A percentile compares a stretch with the other conserved stretches of the same genome.
phyloP scores from a whole-genome alignment of 2,888 invertebrate genomes.

The Melanophora roralis region DNA sequence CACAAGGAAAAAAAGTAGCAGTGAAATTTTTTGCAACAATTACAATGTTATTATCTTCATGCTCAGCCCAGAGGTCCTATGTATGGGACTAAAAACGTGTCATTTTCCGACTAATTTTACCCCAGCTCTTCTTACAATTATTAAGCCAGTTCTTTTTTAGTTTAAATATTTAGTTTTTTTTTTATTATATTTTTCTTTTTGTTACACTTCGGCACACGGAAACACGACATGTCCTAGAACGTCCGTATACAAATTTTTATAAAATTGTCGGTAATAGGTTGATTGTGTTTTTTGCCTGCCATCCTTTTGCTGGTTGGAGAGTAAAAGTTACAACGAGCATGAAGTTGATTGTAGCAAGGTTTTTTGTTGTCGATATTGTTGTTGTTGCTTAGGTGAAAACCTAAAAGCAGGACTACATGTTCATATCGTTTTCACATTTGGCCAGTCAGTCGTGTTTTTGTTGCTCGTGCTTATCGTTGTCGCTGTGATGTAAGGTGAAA shows the following conservation, averaged over 20 bases:
- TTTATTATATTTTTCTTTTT: conserved; percentile 22
- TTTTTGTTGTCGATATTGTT: conserved; percentile 8
- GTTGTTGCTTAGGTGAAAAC: conserved; percentile 10
- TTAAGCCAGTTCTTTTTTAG: conserved; percentile 19
- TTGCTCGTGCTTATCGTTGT: conserved; percentile 72
- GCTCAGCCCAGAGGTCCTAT: background rate
- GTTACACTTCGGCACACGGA: conserved; percentile 37
- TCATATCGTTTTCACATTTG: conserved; percentile 49
- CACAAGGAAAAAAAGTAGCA: background rate
- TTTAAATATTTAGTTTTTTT: conserved; percentile 1
- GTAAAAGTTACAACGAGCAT: conserved; percentile 16
- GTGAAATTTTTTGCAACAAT: conserved; percentile 2
- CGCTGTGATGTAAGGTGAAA: conserved; percentile 65
- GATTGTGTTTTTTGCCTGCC: conserved; percentile 4
- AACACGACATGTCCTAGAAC: conserved; percentile 38
- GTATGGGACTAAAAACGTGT: conserved; percentile 16
- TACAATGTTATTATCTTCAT: background rate
- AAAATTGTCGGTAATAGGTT: background rate
- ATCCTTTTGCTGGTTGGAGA: conserved; percentile 28
- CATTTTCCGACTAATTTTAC: conserved; percentile 63
- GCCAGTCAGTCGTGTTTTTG: conserved; percentile 74
- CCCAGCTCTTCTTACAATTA: conserved; percentile 37
- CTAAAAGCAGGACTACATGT: conserved; percentile 52
- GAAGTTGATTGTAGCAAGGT: conserved; percentile 33
- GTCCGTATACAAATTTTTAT: conserved; percentile 13